Evolutionary conservation across 1,140 invertebrate species (phyloP), one percentile per base, ranked within the genome.

Genomic region (Nasonia vitripennis): DNA sequence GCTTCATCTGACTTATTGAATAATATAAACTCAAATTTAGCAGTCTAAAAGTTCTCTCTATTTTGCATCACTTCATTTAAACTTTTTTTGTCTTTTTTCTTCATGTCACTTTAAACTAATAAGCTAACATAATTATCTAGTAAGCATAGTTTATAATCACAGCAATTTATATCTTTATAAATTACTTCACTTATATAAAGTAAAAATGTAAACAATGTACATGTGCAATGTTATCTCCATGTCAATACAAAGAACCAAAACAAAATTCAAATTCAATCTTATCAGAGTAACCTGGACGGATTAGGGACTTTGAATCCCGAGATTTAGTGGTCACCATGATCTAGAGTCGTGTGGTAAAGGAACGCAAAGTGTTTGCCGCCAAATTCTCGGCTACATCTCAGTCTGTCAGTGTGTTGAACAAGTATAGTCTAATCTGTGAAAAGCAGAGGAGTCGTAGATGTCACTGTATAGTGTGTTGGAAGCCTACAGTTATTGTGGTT

Each of bases 281-380:
- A 10, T 75, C 37, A 75, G 37, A 37, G 34, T 34, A 75, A 75
- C 17, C 34, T 34, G 7, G 3, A 0, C 5, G 20, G 71, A 10
- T 79, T 84, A 79, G 83, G 67, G 83, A 79, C 71, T 84, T 79
- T 79, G 10, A 31, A 68, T 75, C 5, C 20, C 55, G 31, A n/a
- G 37, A 68, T 48, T 78, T 34, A 68, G 55, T 83, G 82, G 74
- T 78, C 74, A 83, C 62, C 75, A 45, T 83, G 82, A 70, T 78
- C 62, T 83, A 68, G 74, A 1, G 27, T 27, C 27, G 27, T 23
- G 74, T 51, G 48, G 41, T 77, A 55, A 27, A 77, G 23, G 17
- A 6, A 74, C 20, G 75, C 71, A 48, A 79, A 79, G 77, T 80
- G 83, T 85, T 85, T 85, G 55, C 84, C 78, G 84, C 84, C 84